Base-by-base conservation (phyloP, 2,797 vertebrate genomes). In the Syndactyla subalaris region DNA sequence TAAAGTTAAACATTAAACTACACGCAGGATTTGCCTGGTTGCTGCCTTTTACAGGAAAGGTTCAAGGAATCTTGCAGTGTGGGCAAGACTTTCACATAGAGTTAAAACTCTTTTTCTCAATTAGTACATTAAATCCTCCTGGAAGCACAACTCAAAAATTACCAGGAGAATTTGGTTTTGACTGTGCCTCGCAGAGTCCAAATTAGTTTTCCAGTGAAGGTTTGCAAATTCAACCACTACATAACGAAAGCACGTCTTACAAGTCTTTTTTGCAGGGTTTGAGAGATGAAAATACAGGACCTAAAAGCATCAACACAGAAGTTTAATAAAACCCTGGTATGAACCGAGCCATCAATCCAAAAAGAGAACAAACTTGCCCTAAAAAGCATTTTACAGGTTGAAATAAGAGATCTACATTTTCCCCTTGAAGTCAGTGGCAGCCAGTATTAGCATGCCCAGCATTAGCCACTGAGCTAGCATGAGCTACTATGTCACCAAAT, bases 1-100 rank as follows among this genome's bases (percentile, higher is more conserved):
- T 7, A 20, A 51, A 79, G 63, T 58, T 63, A 91, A 94, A 91
- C 46, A 74, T 79, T 92, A 77, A 95, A 43, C 91, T 52, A 22
- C 36, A 41, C 5, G 8, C 0, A 72, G 27, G 57, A 19, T 49
- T 65, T 51, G 76, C 34, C 76, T 65, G 83, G 72, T 84, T 46
- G 45, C 57, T 74, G 72, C 21, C 72, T 45, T 14, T 72, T 68
- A 39, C 81, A 62, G 51, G 46, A 84, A 74, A 66, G 78, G 39
- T 43, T 81, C 62, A 48, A 63, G 72, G 83, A 88, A 51, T 39
- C 59, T 1, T 62, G n/a, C 73, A 91, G 67, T 10, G 20, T 4
- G 30, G 4, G 1, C 39, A 91, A 61, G 41, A 85, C 45, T 48
- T 55, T 13, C 70, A 63, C 0, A 0, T 18, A 51, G 1, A 54